Percentiles rank a stretch among this genome's conserved stretches.
Evolutionary conservation across 2,113 vertebrate genomes (phyloP).

Genomic region (Apteryx mantelli): DNA sequence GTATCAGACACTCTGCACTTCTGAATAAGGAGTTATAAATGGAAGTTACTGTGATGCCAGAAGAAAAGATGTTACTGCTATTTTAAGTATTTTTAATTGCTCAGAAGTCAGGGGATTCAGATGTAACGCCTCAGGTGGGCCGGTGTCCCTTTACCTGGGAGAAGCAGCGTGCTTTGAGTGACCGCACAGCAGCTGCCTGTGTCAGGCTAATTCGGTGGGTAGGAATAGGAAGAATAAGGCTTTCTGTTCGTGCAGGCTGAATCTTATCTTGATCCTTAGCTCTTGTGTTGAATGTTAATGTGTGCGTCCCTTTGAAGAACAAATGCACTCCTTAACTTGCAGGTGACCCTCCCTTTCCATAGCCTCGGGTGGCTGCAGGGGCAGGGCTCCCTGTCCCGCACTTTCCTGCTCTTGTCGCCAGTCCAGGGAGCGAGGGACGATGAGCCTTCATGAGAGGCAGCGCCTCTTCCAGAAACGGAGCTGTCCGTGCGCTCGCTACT

Average conservation of each 20-base stretch:
- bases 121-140: not conserved
- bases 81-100: not conserved
- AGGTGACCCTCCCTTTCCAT: not conserved
- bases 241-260: not conserved
- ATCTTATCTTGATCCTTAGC: not conserved
- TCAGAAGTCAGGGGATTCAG: not conserved
- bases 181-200: not conserved
- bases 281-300: not conserved
- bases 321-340: not conserved
- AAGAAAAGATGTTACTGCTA: not conserved
- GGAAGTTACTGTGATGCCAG: not conserved
- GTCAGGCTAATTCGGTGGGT: not conserved
- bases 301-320: not conserved
- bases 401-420: not conserved
- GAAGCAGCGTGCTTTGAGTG: not conserved
- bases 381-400: not conserved
- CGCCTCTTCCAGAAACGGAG: not conserved
- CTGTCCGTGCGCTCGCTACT: not conserved
- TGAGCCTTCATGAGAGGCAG: not conserved
- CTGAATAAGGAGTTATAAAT: not conserved
- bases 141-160: not conserved
- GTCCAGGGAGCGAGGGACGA: not conserved
- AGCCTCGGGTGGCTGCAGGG: not conserved
- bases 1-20: too few relatives aligned
- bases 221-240: not conserved